Evolutionary conservation across 2,888 invertebrate genomes (phyloP), one percentile per base, ranked within the genome.

Genomic region (Eupithecia dodoneata): DNA sequence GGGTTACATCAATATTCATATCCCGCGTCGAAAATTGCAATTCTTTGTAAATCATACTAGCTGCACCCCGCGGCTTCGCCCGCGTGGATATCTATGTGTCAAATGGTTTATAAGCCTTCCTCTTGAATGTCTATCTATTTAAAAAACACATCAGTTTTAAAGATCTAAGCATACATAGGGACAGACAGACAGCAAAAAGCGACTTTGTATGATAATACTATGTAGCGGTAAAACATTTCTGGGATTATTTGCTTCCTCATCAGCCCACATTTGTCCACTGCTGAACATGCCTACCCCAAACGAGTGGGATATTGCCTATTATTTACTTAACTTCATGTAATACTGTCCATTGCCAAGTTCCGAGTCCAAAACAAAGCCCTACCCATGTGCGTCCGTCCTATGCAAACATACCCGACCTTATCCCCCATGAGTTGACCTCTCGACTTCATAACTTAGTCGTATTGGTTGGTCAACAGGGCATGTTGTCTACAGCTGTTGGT

Each of bases 361-460:
- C n/a, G 18, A 4, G 18, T 44, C 7, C 15, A 67, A 67, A 67
- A 66, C 66, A 66, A 67, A 44, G 55, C 49, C 70, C 71, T 49
- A 41, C 71, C 71, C 71, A 55, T 71, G 18, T 41, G 52, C 71
- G 45, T 45, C 69, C 9, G 44, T 18, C 69, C 69, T 59, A 70
- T 67, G 70, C 70, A 69, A 59, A 73, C 65, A 65, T 66, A n/a
- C 42, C 42, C 45, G 30, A 74, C 69, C 74, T 70, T 55, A 52
- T 30, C 42, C 66, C 45, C 30, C 72, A 65, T 47, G 47, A 47
- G 18, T 44, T 30, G 49, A 18, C 72, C 63, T 72, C n/a, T 63
- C 4, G 66, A 55, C 55, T 55, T 55, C 59, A 59, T 72, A 72
- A 72, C 72, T 72, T 72, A 59, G 44, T 15, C 52, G 59, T 44